These are phyloP conservation scores for Argyresthia goedartella DNA, from an alignment of 2,888 invertebrate species.

Conservation along the genomic window DNA sequence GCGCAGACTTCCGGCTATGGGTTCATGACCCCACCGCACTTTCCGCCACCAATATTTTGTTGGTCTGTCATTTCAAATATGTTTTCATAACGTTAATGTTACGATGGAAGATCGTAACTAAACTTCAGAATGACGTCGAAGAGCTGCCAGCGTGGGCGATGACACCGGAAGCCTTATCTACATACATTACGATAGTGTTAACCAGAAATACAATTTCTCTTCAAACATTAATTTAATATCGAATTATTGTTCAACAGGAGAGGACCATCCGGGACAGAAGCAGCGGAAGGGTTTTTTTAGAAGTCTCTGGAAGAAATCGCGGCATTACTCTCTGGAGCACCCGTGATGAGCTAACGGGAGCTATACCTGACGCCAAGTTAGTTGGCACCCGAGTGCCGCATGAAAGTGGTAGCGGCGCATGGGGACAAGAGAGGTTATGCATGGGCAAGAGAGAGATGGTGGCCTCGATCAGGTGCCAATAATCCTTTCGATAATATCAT, in stretches of 20 bases:
- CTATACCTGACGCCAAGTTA: neutral
- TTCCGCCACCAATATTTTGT: neutral
- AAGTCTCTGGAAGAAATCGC: constrained; percentile 89
- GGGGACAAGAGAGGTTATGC: too few relatives aligned
- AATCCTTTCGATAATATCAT: too few relatives aligned
- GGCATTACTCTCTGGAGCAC: constrained; percentile 89
- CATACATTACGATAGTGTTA: constrained; percentile 7
- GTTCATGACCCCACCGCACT: constrained; percentile 18
- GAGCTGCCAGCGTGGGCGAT: neutral
- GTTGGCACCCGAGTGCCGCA: neutral
- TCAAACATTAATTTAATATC: neutral
- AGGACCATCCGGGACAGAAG: constrained; percentile 76
- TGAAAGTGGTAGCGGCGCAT: too few relatives aligned
- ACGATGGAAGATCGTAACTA: neutral
- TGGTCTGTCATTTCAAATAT: neutral
- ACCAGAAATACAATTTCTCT: neutral
- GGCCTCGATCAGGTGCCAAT: too few relatives aligned
- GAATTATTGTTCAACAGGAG: constrained; percentile 63
- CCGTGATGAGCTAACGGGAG: constrained; percentile 63
- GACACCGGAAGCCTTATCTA: constrained; percentile 8
- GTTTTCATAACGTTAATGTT: too few relatives aligned
- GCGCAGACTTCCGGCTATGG: constrained; percentile 22
- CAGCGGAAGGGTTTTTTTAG: constrained; percentile 92
- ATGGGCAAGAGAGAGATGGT: too few relatives aligned
- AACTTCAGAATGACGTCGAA: too few relatives aligned